Base-by-base conservation (phyloP, 2,888 invertebrate species). In the Coleophora flavipennella region DNA sequence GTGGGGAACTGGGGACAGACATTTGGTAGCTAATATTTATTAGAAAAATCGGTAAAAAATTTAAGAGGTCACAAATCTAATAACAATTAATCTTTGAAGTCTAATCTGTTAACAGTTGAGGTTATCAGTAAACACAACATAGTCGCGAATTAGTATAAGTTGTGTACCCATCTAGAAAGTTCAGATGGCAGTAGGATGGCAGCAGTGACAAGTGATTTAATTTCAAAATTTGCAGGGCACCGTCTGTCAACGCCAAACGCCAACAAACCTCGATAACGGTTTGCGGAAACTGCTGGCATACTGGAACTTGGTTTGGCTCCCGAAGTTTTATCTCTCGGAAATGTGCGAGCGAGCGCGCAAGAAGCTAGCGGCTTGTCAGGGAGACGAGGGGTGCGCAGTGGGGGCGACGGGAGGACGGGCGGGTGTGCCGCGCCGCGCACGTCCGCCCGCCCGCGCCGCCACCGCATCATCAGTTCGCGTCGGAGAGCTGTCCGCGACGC, bases 381-480 rank as follows among this genome's bases (percentile, higher is more conserved):
- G 48, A 42, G 48, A 46, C 50, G 43, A 55, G 48, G 65, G 57
- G 59, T 63, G 7, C 53, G 57, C 61, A 65, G 56, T 53, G 55
- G 51, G 54, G 50, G 46, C 51, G 48, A 41, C 47, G 46, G 51
- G 42, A 56, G 45, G 59, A 39, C 58, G 49, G 64, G 59, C 61
- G 63, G 61, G 59, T 57, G 43, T 54, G 59, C 54, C 49, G 62
- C 56, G 67, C 67, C 58, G 57, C 70, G 68, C 67, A 69, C 79
- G 79, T 73, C 75, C 80, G 69, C 75, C 78, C 83, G 75, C 83
- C 74, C 75, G 74, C 69, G 70, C 74, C 68, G 59, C 72, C 78
- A 64, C 76, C 74, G 75, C 77, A 73, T 73, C 72, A 67, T 73
- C 83, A 84, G 84, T 84, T 69, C 81, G 78, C 79, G 76, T 73